Percentiles rank a stretch among this genome's conserved stretches.
These are phyloP conservation scores for Drosophila virilis DNA, from an alignment of 1,140 invertebrate species.

Conservation along the genomic window DNA sequence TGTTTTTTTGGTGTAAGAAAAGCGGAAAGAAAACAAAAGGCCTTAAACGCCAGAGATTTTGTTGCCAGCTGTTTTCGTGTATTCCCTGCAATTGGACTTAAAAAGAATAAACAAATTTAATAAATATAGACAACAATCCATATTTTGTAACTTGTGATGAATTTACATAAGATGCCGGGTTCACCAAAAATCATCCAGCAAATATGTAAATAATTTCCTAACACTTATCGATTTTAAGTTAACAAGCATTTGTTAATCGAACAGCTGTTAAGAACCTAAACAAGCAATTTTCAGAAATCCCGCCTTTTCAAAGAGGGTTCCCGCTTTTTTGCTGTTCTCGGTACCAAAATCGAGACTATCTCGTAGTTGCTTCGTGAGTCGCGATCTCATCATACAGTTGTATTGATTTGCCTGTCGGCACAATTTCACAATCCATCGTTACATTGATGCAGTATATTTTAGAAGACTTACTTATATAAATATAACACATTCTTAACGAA, in stretches of 20 bases:
- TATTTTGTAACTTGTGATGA: not conserved
- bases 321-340: conserved; percentile 21
- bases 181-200: not conserved
- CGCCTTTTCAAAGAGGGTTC: conserved; percentile 26
- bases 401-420: not conserved
- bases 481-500: not conserved
- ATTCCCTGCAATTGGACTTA: too few relatives aligned
- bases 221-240: conserved; percentile 8
- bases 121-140: not conserved
- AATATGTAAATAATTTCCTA: conserved; percentile 30
- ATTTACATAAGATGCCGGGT: not conserved
- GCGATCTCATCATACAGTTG: conserved; percentile 10
- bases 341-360: not conserved
- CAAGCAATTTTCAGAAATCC: not conserved
- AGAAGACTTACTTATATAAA: conserved; percentile 9
- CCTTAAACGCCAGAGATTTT: too few relatives aligned
- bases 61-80: too few relatives aligned
- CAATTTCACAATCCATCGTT: not conserved
- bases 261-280: conserved; percentile 32
- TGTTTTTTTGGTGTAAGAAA: too few relatives aligned
- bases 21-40: too few relatives aligned
- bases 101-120: not conserved
- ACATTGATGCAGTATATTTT: conserved; percentile 17
- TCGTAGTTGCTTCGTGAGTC: not conserved
- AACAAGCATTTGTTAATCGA: not conserved